A percentile compares a stretch with the other conserved stretches of the same genome.
These are phyloP conservation scores for Calyptomena viridis DNA, from an alignment of 2,113 vertebrate genomes.

Conservation along the genomic window DNA sequence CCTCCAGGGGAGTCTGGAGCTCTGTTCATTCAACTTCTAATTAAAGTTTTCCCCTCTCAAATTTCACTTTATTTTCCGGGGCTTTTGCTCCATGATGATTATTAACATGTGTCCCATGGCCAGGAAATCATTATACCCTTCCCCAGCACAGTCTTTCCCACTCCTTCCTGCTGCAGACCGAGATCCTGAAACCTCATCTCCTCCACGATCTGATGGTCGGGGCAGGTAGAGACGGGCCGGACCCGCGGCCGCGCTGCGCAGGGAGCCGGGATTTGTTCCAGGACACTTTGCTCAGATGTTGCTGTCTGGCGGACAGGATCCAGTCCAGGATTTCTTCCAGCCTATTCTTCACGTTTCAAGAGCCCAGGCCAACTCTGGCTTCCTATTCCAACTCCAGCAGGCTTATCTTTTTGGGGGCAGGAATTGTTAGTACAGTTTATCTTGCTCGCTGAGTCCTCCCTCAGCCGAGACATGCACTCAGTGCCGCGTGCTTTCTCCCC, in stretches of 20 bases:
- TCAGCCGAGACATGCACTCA: constrained; percentile 25
- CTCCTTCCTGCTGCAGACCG: not conserved
- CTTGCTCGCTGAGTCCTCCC: constrained; percentile 46
- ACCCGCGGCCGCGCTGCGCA: not conserved
- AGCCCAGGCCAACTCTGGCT: constrained; percentile 57
- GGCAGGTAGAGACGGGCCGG: not conserved
- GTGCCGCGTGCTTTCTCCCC: not conserved
- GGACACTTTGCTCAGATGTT: not conserved
- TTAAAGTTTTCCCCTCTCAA: constrained; percentile 70
- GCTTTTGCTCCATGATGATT: constrained; percentile 59
- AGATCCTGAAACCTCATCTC: not conserved
- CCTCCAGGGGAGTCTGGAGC: constrained; percentile 60
- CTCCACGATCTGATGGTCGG: not conserved
- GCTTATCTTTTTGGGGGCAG: constrained; percentile 62
- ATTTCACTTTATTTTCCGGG: constrained; percentile 67
- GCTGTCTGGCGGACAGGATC: constrained; percentile 35
- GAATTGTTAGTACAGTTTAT: constrained; percentile 55
- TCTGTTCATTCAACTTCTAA: constrained; percentile 65
- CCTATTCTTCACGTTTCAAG: constrained; percentile 50
- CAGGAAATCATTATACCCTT: constrained; percentile 34
- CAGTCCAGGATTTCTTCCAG: constrained; percentile 79
- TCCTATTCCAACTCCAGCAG: constrained; percentile 60
- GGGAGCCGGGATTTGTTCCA: not conserved
- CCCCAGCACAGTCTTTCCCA: not conserved
- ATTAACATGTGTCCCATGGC: constrained; percentile 58